Evolutionary conservation across 2,888 invertebrate genomes (phyloP).

Genomic region (Caenorhabditis wallacei): DNA sequence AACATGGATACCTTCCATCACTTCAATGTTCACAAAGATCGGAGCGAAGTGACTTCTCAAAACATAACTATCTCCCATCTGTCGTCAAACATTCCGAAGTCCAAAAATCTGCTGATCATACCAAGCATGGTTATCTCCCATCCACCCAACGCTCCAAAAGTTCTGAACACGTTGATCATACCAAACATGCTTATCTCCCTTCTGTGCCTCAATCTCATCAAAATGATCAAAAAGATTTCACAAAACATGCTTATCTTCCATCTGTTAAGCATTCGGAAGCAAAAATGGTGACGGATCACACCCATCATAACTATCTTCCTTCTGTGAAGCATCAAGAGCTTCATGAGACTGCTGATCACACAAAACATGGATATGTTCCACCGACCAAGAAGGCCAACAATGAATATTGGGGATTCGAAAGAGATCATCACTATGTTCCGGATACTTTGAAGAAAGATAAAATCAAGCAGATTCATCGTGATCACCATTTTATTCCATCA

Average conservation of each 20-base stretch:
- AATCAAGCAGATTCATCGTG: constrained; percentile 50
- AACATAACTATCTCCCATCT: constrained; percentile 50
- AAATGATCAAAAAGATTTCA: not conserved
- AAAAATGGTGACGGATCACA: constrained; percentile 5
- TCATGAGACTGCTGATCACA: constrained; percentile 25
- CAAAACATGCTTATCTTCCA: constrained; percentile 37
- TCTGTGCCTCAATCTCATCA: constrained; percentile 1
- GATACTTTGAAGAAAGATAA: constrained; percentile 47
- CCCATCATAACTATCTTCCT: constrained; percentile 39
- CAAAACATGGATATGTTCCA: constrained; percentile 55
- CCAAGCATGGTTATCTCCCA: constrained; percentile 50
- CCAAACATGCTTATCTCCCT: constrained; percentile 41
- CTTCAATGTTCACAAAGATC: constrained; percentile 1
- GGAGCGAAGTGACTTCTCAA: constrained; percentile 20
- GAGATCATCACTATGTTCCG: constrained; percentile 59
- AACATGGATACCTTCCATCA: constrained; percentile 45
- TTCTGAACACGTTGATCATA: constrained; percentile 13
- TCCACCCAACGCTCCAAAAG: constrained; percentile 11
- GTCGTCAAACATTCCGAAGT: constrained; percentile 3
- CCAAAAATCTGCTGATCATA: constrained; percentile 5
- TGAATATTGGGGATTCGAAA: constrained; percentile 35
- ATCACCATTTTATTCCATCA: constrained; percentile 60
- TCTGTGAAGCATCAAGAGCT: constrained; percentile 7
- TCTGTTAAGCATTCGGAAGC: constrained; percentile 4
- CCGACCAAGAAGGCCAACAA: constrained; percentile 29